These are phyloP conservation scores for Rhopalosiphum maidis DNA, from an alignment of 1,140 invertebrate species.

Conservation along the genomic window DNA sequence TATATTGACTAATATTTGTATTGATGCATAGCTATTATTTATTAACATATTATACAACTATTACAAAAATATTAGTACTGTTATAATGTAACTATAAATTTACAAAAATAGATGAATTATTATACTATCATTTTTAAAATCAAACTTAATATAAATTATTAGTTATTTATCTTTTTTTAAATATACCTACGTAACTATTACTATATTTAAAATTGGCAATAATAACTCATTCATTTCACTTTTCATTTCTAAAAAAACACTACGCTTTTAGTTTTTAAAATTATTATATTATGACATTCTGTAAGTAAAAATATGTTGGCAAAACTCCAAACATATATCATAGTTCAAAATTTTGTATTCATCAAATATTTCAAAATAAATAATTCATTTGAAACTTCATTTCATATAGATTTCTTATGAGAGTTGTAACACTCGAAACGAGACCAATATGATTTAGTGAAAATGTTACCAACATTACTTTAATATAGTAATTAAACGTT, in stretches of 20 bases:
- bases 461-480: too few species aligned
- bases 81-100: neutral
- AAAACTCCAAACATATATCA: neutral
- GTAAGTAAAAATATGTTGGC: neutral
- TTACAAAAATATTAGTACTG: neutral
- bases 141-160: neutral
- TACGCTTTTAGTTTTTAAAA: conserved; percentile 30
- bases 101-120: neutral
- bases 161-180: neutral
- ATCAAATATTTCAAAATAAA: neutral
- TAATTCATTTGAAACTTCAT: neutral
- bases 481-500: neutral
- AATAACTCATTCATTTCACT: conserved; percentile 25
- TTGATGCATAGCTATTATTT: neutral
- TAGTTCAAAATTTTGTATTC: neutral
- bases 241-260: neutral
- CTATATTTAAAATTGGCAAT: neutral
- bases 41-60: neutral
- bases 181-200: neutral
- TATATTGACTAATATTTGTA: too few species aligned
- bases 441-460: neutral
- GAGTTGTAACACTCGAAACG: neutral
- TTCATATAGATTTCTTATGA: neutral
- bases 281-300: conserved; percentile 4
- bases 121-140: neutral